A percentile compares a stretch with the other conserved stretches of the same genome.
phyloP scores from a whole-genome alignment of 2,113 vertebrate genomes.

The Progne subis region DNA sequence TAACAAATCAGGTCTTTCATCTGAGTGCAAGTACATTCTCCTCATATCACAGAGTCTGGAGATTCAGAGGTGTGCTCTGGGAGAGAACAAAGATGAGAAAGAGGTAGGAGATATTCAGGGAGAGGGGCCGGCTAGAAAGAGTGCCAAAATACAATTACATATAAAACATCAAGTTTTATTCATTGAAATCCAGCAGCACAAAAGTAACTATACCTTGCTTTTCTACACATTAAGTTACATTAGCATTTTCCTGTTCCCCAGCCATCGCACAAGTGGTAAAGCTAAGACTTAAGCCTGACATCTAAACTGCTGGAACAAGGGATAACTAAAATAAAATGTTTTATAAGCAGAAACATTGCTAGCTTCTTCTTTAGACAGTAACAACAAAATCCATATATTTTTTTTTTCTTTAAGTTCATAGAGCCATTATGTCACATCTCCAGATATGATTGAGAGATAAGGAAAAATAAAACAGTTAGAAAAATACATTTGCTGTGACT shows the following conservation, averaged over 20 bases:
- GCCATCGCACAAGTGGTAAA: rapidly evolving
- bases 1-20: conserved; percentile 29
- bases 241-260: not conserved
- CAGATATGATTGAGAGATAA: not conserved
- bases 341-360: not conserved
- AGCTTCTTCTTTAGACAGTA: not conserved
- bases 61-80: rapidly evolving
- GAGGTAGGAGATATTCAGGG: not conserved
- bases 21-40: not conserved
- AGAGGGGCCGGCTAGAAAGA: not conserved
- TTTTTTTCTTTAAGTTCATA: not conserved
- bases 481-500: not conserved
- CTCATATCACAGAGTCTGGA: not conserved
- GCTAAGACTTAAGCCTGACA: not conserved
- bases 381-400: not conserved
- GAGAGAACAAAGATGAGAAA: not conserved
- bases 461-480: not conserved
- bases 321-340: not conserved
- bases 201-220: not conserved
- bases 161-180: not conserved
- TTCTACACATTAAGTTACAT: not conserved
- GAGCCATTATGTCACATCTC: not conserved
- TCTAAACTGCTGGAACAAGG: not conserved
- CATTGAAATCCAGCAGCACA: not conserved
- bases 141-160: not conserved